A percentile compares a stretch with the other conserved stretches of the same genome.
These are phyloP conservation scores for Anthophora plumipes DNA, from an alignment of 2,888 invertebrate species.

Conservation along the genomic window DNA sequence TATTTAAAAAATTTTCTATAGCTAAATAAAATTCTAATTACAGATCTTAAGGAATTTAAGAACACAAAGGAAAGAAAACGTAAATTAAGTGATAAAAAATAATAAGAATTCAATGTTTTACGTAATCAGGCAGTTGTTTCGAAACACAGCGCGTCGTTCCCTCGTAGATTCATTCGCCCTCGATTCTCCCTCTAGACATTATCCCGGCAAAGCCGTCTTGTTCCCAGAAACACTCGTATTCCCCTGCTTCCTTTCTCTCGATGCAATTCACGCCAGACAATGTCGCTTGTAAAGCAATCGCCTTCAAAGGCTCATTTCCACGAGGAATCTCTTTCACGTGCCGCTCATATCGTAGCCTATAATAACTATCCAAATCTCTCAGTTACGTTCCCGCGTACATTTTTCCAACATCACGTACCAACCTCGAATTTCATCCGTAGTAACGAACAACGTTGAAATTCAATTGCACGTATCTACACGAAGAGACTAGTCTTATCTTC, in stretches of 20 bases:
- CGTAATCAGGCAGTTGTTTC: too few species aligned
- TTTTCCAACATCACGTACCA: background rate
- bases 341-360: background rate
- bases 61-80: too few species aligned
- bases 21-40: too few species aligned
- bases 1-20: too few species aligned
- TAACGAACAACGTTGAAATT: slow-evolving; percentile 53
- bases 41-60: too few species aligned
- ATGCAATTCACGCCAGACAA: slow-evolving; percentile 29
- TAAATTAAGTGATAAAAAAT: too few species aligned
- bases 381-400: too few species aligned
- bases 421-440: slow-evolving; percentile 34
- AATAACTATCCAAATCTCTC: too few species aligned
- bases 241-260: background rate
- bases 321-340: background rate
- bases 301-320: slow-evolving; percentile 11
- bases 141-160: too few species aligned
- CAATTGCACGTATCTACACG: too few species aligned
- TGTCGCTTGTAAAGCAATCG: background rate
- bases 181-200: background rate
- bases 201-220: background rate
- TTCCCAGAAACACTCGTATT: slow-evolving; percentile 1
- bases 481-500: too few species aligned
- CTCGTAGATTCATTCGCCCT: background rate
- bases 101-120: too few species aligned